Evolutionary conservation across 2,113 vertebrate species (phyloP).

Genomic region (Todiramphus saurophagus): DNA sequence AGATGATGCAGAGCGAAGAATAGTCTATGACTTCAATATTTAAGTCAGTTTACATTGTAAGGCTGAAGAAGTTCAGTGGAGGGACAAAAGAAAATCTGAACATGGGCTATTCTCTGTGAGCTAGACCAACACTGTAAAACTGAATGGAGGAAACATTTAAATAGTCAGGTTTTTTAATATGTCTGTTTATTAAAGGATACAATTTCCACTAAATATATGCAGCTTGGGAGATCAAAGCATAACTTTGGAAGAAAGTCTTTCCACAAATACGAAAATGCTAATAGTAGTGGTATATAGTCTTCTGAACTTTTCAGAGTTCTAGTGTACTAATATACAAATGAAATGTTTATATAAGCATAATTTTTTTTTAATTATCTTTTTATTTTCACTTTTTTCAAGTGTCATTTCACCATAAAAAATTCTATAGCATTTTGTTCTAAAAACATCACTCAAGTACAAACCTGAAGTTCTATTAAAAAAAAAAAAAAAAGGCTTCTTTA

Average conservation of each 20-base stretch:
- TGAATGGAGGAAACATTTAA: neutral
- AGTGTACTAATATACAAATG: neutral
- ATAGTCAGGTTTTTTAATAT: neutral
- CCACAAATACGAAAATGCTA: neutral
- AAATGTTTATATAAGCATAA: neutral
- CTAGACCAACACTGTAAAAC: neutral
- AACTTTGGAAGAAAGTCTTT: neutral
- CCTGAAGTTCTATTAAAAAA: neutral
- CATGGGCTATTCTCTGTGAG: neutral
- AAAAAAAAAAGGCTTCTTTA: neutral
- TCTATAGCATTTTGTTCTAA: neutral
- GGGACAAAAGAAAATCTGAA: neutral
- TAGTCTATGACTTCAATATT: neutral
- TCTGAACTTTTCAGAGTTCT: neutral
- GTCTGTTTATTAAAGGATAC: neutral
- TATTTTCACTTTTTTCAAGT: neutral
- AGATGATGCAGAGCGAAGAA: neutral
- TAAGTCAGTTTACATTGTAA: neutral
- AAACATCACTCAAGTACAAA: neutral
- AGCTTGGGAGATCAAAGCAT: neutral
- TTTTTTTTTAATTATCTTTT: neutral
- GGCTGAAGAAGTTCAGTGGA: neutral
- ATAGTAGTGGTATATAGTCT: neutral
- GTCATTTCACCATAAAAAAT: neutral
- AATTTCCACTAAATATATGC: neutral